These are phyloP conservation scores for Nephrotoma appendiculata DNA, from an alignment of 2,888 invertebrate genomes.

Conservation along the genomic window DNA sequence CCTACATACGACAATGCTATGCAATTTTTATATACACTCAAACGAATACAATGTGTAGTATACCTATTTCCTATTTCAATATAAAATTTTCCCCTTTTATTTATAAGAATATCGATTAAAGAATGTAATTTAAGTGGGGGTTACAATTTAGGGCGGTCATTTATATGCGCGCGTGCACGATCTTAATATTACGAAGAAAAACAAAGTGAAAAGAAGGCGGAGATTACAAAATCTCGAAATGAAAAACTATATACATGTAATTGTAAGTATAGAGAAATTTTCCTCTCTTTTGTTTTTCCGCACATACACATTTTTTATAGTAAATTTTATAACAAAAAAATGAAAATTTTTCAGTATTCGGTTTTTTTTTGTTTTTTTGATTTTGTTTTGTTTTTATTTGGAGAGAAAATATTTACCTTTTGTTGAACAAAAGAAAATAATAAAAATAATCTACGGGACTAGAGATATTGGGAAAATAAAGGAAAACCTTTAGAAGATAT, in stretches of 20 bases:
- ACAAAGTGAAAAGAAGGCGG: not conserved
- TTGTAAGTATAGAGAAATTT: not conserved
- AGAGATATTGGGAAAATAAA: not conserved
- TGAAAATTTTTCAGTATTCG: not conserved
- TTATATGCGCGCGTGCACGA: not conserved
- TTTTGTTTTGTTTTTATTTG: not conserved
- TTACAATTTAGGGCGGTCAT: not conserved
- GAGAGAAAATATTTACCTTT: not conserved
- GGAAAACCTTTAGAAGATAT: not conserved
- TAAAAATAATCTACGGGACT: not conserved
- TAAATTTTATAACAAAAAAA: not conserved
- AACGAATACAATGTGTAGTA: not conserved
- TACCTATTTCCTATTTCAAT: not conserved
- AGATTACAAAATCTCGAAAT: not conserved
- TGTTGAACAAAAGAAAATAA: not conserved
- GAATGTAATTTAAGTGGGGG: not conserved
- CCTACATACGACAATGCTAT: not conserved
- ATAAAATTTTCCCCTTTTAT: not conserved
- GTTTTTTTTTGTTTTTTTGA: not conserved
- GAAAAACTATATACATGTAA: not conserved
- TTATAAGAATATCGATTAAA: not conserved
- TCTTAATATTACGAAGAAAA: not conserved
- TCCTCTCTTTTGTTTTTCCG: not conserved
- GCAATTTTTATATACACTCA: not conserved
- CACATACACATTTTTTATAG: not conserved